Percentiles rank a stretch among this genome's conserved stretches.
These are phyloP conservation scores for Chiroxiphia lanceolata DNA, from an alignment of 2,797 vertebrate genomes.

Conservation along the genomic window DNA sequence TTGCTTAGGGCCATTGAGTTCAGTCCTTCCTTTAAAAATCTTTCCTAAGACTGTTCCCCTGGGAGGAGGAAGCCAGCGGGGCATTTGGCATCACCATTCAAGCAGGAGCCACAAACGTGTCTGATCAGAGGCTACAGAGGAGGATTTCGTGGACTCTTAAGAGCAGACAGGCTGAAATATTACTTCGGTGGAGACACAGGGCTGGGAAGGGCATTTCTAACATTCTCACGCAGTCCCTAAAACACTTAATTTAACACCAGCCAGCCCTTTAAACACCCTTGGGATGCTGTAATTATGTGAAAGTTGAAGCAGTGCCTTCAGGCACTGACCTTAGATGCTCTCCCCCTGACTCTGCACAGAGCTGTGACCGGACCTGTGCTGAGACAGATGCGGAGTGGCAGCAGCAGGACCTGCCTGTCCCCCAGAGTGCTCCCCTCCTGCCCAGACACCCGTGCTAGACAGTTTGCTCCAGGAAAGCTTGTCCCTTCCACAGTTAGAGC, in stretches of 20 bases:
- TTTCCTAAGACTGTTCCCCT: not conserved
- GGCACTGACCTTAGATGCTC: not conserved
- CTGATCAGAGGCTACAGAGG: not conserved
- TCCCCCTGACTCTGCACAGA: not conserved
- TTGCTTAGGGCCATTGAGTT: not conserved
- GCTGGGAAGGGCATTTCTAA: not conserved
- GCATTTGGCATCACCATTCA: accelerated
- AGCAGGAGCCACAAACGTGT: not conserved
- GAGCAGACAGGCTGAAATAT: not conserved
- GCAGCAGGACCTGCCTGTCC: not conserved
- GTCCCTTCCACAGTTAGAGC: accelerated
- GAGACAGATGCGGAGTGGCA: not conserved
- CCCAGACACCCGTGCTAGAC: not conserved
- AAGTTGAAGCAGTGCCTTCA: not conserved
- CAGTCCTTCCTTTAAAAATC: not conserved
- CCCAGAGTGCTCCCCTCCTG: not conserved
- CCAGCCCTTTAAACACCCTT: not conserved
- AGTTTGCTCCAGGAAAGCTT: not conserved
- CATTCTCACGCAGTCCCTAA: not conserved
- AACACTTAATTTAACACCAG: not conserved
- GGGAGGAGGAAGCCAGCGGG: not conserved
- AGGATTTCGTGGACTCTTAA: not conserved
- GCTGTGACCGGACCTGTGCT: not conserved
- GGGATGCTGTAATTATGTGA: not conserved
- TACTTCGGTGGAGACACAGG: not conserved